Evolutionary conservation across 2,797 vertebrate species (phyloP), one percentile per base, ranked within the genome.

Genomic region (Apodemus agrarius): DNA sequence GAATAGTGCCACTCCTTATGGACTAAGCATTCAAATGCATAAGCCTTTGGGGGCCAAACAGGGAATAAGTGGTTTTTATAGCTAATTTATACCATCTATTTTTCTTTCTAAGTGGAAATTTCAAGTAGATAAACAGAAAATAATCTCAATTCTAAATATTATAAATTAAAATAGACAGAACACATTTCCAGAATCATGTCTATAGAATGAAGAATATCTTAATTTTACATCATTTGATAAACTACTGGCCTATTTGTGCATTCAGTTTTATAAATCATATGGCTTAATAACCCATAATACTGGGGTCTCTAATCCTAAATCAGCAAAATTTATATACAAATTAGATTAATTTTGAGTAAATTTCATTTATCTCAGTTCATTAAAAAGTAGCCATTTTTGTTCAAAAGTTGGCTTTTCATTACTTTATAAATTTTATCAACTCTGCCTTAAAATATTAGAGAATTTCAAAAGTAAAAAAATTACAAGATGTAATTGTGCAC

Each of bases 221-320:
- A 84, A 31, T n/a, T 90, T 93, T 21, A 67, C 59, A 86, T 76
- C 75, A 81, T 67, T 95, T 95, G 34, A 84, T 31, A 93, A 94
- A 87, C 69, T 80, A 1, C 49, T 91, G 78, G 1, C 1, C 67
- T 69, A 34, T 29, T 80, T 89, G 75, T 37, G 14, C 61, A 21
- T 84, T 29, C 80, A 13, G 43, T 92, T 76, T 21, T 59, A 4
- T 78, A 81, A 69, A 11, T 76, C 37, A 40, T 14, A 65, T 19
- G 2, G 0, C 24, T 81, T 78, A 40, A 63, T 61, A 81, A 46
- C n/a, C 3, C 1, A 72, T 74, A 82, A 63, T 85, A 31, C 54
- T 40, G 72, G 3, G 83, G 74, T 96, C 21, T 93, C 37, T 29
- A 74, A 85, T 76, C 17, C 52, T 43, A 83, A 74, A 17, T 90